These are phyloP conservation scores for Caenorhabditis sp. DNA, from an alignment of 2,888 invertebrate species.

Conservation along the genomic window DNA sequence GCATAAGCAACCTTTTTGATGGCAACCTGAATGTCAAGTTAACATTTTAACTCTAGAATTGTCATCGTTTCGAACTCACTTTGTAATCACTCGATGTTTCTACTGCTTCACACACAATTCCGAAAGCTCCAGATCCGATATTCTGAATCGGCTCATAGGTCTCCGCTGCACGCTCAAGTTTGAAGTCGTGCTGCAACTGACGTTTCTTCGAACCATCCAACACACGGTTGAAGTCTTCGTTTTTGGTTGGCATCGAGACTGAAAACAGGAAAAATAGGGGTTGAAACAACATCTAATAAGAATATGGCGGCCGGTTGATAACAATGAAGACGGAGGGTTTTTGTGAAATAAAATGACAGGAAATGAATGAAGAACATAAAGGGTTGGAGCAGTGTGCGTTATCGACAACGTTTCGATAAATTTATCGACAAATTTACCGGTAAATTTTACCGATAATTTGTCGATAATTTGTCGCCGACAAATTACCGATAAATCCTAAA, in stretches of 20 bases:
- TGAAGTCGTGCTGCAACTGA: constrained; percentile 79
- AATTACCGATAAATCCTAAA: too few species aligned
- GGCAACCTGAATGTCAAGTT: constrained; percentile 77
- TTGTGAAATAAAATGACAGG: too few species aligned
- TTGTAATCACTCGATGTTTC: constrained; percentile 70
- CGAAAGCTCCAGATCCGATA: constrained; percentile 82
- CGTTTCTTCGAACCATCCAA: constrained; percentile 79
- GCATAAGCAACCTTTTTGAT: constrained; percentile 82
- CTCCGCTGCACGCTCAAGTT: constrained; percentile 75
- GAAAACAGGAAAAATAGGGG: too few species aligned
- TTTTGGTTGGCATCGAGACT: constrained; percentile 66
- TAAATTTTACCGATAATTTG: too few species aligned
- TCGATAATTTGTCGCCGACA: too few species aligned
- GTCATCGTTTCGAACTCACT: constrained; percentile 48
- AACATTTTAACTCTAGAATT: not conserved
- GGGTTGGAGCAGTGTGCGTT: too few species aligned
- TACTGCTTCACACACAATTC: constrained; percentile 81
- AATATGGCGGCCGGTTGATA: too few species aligned
- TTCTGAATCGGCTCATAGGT: constrained; percentile 77
- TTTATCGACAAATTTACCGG: too few species aligned
- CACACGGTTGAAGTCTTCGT: constrained; percentile 79
- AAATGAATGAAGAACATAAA: constrained; percentile 14
- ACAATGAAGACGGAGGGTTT: too few species aligned
- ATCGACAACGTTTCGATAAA: too few species aligned
- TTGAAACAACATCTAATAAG: too few species aligned